Percentiles rank a stretch among this genome's conserved stretches.
Conservation (phyloP, 2,113 vertebrate genomes). For the Lichenostomus cassidix region DNA sequence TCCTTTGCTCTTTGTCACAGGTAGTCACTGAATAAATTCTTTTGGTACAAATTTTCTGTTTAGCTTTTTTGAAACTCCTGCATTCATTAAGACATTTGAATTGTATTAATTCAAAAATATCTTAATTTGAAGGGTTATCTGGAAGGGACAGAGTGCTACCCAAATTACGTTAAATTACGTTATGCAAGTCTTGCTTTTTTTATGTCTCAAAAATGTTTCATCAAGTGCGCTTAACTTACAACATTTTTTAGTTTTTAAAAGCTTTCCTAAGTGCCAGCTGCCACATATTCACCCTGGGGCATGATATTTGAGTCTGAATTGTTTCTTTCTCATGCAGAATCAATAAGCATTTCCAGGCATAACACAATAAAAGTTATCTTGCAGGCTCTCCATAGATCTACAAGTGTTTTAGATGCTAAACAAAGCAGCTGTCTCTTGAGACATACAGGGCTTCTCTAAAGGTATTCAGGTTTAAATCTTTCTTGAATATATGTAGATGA, state of each 20-base stretch:
- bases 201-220: slow-evolving; percentile 20
- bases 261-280: slow-evolving; percentile 37
- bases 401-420: background rate
- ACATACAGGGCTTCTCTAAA: background rate
- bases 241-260: slow-evolving; percentile 33
- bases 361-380: slow-evolving; percentile 37
- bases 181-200: slow-evolving; percentile 4
- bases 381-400: background rate
- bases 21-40: background rate
- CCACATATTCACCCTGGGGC: slow-evolving; percentile 48
- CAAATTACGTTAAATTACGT: slow-evolving; percentile 2
- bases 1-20: background rate
- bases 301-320: slow-evolving; percentile 49
- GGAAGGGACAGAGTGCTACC: background rate
- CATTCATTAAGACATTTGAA: slow-evolving; percentile 8
- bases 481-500: background rate
- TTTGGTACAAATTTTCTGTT: background rate
- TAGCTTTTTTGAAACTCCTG: background rate
- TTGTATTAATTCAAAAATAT: background rate
- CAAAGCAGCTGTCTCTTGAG: background rate
- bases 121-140: background rate
- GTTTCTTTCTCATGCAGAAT: slow-evolving; percentile 55
- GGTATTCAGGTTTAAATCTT: background rate
- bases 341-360: slow-evolving; percentile 43
- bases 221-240: background rate